Percentiles rank a stretch among this genome's conserved stretches.
These are phyloP conservation scores for Catocala sponsa DNA, from an alignment of 2,888 invertebrate genomes.

Conservation along the genomic window DNA sequence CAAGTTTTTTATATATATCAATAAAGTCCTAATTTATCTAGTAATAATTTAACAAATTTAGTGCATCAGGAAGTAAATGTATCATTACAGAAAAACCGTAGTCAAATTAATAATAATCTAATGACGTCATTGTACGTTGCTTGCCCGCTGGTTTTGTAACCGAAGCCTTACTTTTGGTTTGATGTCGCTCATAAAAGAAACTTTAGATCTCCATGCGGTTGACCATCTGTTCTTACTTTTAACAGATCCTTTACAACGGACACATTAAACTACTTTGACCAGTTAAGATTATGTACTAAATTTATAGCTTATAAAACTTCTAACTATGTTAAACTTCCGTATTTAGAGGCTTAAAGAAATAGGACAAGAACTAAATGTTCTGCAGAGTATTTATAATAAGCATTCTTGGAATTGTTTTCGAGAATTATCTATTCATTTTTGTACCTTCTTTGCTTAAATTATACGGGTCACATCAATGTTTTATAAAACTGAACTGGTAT, in stretches of 20 bases:
- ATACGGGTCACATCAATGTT: too few species aligned
- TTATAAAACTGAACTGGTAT: too few species aligned
- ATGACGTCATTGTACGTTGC: not conserved
- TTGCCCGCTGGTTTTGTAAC: conserved; percentile 16
- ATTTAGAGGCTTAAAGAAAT: not conserved
- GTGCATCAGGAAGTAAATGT: too few species aligned
- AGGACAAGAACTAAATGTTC: too few species aligned
- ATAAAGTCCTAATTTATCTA: too few species aligned
- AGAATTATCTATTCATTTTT: too few species aligned
- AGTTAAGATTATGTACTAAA: conserved; percentile 23
- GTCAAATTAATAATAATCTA: conserved; percentile 4
- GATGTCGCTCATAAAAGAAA: conserved; percentile 30
- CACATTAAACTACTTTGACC: conserved; percentile 34
- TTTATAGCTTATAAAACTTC: conserved; percentile 32
- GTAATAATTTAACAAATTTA: too few species aligned
- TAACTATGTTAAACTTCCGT: conserved; percentile 20
- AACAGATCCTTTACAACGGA: conserved; percentile 33
- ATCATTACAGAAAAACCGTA: too few species aligned
- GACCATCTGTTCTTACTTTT: conserved; percentile 40
- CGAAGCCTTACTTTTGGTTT: conserved; percentile 18
- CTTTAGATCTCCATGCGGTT: conserved; percentile 31
- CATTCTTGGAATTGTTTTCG: too few species aligned
- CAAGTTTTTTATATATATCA: too few species aligned
- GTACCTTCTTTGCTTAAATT: too few species aligned
- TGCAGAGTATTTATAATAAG: too few species aligned